These are phyloP conservation scores for Polyploca ridens DNA, from an alignment of 2,888 invertebrate genomes.

Conservation along the genomic window DNA sequence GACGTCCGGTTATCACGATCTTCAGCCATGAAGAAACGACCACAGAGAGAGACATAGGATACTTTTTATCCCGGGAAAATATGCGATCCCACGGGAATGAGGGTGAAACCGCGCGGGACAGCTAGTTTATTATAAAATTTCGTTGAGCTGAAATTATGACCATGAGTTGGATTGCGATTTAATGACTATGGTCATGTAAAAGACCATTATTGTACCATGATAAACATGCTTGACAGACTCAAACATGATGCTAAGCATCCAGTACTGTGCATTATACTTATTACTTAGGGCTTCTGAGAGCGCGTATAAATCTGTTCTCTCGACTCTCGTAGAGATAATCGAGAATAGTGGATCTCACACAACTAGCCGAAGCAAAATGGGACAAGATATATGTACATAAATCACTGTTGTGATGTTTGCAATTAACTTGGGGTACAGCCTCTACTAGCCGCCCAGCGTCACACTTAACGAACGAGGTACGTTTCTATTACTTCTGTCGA, in stretches of 20 bases:
- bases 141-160: too few relatives aligned
- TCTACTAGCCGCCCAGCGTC: slow-evolving; percentile 17
- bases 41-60: too few relatives aligned
- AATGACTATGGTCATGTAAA: too few relatives aligned
- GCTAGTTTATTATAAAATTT: too few relatives aligned
- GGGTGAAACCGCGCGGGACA: too few relatives aligned
- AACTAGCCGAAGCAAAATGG: slow-evolving; percentile 25
- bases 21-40: too few relatives aligned
- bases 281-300: slow-evolving; percentile 32
- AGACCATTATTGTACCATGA: too few relatives aligned
- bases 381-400: slow-evolving; percentile 26
- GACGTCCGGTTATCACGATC: too few relatives aligned
- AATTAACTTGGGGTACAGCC: slow-evolving; percentile 42
- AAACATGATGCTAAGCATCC: slow-evolving; percentile 16
- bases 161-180: too few relatives aligned
- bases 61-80: too few relatives aligned
- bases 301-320: slow-evolving; percentile 41
- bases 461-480: slow-evolving; percentile 22
- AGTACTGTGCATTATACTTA: slow-evolving; percentile 27
- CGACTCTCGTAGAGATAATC: slow-evolving; percentile 44
- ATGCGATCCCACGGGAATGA: too few relatives aligned
- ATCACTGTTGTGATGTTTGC: slow-evolving; percentile 56
- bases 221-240: too few relatives aligned
- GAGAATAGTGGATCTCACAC: slow-evolving; percentile 39
- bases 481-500: slow-evolving; percentile 38